A percentile compares a stretch with the other conserved stretches of the same genome.
phyloP scores from a whole-genome alignment of 2,797 vertebrate species.

The Anabas testudineus region DNA sequence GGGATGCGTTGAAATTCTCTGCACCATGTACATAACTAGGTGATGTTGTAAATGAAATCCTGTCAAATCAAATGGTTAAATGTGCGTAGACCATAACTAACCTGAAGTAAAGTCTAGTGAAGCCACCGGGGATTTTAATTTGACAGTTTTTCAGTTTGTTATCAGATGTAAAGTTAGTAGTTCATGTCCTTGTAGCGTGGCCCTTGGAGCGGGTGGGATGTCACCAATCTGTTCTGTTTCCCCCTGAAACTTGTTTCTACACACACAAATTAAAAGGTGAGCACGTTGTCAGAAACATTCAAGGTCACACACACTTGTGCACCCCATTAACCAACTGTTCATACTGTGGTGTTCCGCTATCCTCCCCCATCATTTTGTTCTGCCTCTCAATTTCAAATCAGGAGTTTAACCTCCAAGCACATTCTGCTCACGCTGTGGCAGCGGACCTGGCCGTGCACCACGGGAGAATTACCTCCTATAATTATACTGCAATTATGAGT shows the following conservation, averaged over 20 bases:
- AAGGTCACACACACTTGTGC: slow-evolving; percentile 51
- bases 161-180: too few species aligned
- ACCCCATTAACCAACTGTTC: slow-evolving; percentile 29
- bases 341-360: slow-evolving; percentile 21
- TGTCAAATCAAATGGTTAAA: too few species aligned
- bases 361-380: slow-evolving; percentile 62
- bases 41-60: too few species aligned
- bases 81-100: too few species aligned
- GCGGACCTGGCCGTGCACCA: slow-evolving; percentile 70
- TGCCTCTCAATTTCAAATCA: slow-evolving; percentile 75
- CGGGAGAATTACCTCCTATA: slow-evolving; percentile 81
- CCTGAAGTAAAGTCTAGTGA: too few species aligned
- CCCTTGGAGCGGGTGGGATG: too few species aligned
- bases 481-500: slow-evolving; percentile 81
- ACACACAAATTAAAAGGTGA: not conserved
- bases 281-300: slow-evolving; percentile 9
- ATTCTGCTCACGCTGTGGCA: slow-evolving; percentile 70
- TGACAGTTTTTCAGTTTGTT: too few species aligned
- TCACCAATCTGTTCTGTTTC: not conserved
- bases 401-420: slow-evolving; percentile 74
- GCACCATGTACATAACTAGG: too few species aligned
- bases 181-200: not conserved
- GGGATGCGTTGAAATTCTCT: too few species aligned
- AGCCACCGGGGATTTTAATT: too few species aligned
- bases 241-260: slow-evolving; percentile 9